Evolutionary conservation across 2,113 vertebrate species (phyloP), one percentile per base, ranked within the genome.

Genomic region (Trochalopteron elliotii): DNA sequence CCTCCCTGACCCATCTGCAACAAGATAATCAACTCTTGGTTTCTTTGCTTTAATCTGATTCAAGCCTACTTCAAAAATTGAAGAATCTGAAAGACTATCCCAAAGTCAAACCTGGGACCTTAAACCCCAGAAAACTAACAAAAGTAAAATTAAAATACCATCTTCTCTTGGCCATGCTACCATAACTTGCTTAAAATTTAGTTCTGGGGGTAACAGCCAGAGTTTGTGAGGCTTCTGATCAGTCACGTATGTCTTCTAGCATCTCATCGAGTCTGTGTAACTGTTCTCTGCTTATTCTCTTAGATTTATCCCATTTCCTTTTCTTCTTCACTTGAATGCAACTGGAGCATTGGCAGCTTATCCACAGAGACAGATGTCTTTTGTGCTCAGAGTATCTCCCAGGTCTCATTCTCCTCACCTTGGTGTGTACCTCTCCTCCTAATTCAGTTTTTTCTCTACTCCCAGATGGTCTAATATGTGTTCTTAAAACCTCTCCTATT

Each of bases 401-500:
- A 3, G 16, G 35, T 78, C 49, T 93, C 35, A 7, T 33, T 82
- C 25, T 90, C 27, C 42, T 75, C 52, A 72, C 21, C 33, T 65
- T 40, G 9, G 5, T 60, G 15, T 61, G 23, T 21, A 33, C 15
- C 19, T 91, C n/a, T 17, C 15, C 44, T 79, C 53, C 61, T 72
- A 44, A 40, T 83, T 75, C 27, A 76, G 11, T 39, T 95, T 91
- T 82, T 68, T 49, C 37, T 91, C 40, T 53, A 22, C 6, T 91
- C 39, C 49, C 53, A 71, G 61, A 56, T 71, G 69, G 42, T 19
- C 33, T 89, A 84, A 78, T 78, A 44, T 19, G 44, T 60, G 19
- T 90, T 82, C 84, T 93, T 87, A 52, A 93, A 93, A 90, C 15
- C 2, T 67, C 44, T 59, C 12, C 50, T 94, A 82, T 93, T 96